These are phyloP conservation scores for Malacoctenus gilli DNA, from an alignment of 2,797 vertebrate genomes.

Conservation along the genomic window DNA sequence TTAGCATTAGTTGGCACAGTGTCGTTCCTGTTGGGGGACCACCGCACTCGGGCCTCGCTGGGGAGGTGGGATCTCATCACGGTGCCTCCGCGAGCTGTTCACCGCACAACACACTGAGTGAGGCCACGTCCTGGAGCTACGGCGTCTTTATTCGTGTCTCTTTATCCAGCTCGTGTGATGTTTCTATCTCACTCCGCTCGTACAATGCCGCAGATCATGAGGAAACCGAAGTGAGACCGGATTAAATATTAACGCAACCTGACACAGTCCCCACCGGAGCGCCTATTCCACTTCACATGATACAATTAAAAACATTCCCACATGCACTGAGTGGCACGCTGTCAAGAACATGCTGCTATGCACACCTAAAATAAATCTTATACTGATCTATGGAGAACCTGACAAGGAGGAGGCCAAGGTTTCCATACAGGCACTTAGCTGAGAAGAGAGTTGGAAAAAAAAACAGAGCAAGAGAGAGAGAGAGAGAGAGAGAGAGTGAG, in stretches of 20 bases:
- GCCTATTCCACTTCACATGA: conserved; percentile 83
- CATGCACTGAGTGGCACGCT: conserved; percentile 86
- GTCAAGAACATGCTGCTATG: conserved; percentile 93
- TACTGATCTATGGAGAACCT: conserved; percentile 98
- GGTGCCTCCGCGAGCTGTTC: conserved; percentile 41
- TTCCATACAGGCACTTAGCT: conserved; percentile 98
- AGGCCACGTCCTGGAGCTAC: conserved; percentile 37
- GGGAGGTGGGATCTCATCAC: conserved; percentile 35
- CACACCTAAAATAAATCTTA: conserved; percentile 98
- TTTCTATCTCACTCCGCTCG: conserved; percentile 44
- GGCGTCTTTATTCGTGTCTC: conserved; percentile 51
- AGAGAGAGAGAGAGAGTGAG: neutral
- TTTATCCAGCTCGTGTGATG: conserved; percentile 48
- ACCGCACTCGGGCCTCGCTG: conserved; percentile 15
- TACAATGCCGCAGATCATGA: conserved; percentile 66
- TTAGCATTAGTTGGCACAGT: conserved; percentile 56
- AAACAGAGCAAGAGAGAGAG: conserved; percentile 44
- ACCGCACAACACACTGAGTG: conserved; percentile 29
- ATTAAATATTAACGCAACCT: conserved; percentile 93
- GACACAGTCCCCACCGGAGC: conserved; percentile 77
- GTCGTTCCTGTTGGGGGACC: conserved; percentile 36
- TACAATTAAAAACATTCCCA: conserved; percentile 94
- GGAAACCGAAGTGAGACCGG: conserved; percentile 73
- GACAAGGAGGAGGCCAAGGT: conserved; percentile 95
- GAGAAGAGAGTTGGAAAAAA: conserved; percentile 85